These are phyloP conservation scores for Leptopilina syphax DNA, from an alignment of 2,888 invertebrate genomes.

Conservation along the genomic window DNA sequence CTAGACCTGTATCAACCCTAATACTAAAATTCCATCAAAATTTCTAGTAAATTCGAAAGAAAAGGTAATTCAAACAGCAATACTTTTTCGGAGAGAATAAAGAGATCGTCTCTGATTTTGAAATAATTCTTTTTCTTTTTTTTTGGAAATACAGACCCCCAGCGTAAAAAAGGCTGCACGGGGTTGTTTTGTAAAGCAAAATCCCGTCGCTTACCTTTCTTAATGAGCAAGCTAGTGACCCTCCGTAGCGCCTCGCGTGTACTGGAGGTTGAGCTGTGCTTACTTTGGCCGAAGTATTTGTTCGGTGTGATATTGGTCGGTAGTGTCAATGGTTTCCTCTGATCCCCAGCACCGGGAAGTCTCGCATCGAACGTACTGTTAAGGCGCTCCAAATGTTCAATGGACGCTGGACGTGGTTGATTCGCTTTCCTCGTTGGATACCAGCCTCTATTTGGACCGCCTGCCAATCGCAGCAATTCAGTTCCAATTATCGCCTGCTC, in stretches of 20 bases:
- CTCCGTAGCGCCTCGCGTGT: conserved; percentile 88
- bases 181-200: conserved; percentile 56
- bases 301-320: conserved; percentile 91
- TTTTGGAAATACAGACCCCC: conserved; percentile 35
- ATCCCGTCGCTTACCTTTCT: conserved; percentile 83
- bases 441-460: conserved; percentile 91
- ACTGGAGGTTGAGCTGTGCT: conserved; percentile 86
- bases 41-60: no score
- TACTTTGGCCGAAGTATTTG: conserved; percentile 85
- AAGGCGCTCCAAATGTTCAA: conserved; percentile 90
- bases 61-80: background rate
- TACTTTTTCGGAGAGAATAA: background rate
- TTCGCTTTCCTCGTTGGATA: conserved; percentile 84
- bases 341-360: conserved; percentile 77
- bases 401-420: conserved; percentile 88
- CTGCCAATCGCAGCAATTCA: conserved; percentile 87
- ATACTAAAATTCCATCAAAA: no score
- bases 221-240: conserved; percentile 92
- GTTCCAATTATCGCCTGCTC: conserved; percentile 83
- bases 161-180: conserved; percentile 51
- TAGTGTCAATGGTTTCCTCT: conserved; percentile 89
- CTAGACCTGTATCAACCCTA: no score
- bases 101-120: conserved; percentile 40
- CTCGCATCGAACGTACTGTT: conserved; percentile 74
- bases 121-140: no score